These are phyloP conservation scores for human DNA, from an alignment of 2,113 vertebrate species.

Conservation along the genomic window GRCh38 chr20:49101501-49102000, in stretches of 20 bases:
- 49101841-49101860: background rate
- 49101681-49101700: background rate
- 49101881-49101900: background rate
- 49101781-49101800: background rate
- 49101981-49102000: background rate
- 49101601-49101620: too few species aligned
- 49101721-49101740: background rate
- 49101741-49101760: background rate
- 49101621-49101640: background rate
- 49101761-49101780: background rate
- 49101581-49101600: too few species aligned
- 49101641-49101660: background rate
- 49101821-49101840: background rate
- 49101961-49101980: background rate
- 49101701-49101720: background rate
- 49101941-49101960: background rate
- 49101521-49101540: background rate
- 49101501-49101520: background rate
- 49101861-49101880: background rate
- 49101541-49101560: too few species aligned
- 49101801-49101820: background rate
- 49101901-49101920: background rate
- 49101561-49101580: background rate
- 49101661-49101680: background rate
- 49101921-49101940: background rate